phyloP scores from a whole-genome alignment of 2,113 vertebrate species.

The Enhydra lutris region DNA sequence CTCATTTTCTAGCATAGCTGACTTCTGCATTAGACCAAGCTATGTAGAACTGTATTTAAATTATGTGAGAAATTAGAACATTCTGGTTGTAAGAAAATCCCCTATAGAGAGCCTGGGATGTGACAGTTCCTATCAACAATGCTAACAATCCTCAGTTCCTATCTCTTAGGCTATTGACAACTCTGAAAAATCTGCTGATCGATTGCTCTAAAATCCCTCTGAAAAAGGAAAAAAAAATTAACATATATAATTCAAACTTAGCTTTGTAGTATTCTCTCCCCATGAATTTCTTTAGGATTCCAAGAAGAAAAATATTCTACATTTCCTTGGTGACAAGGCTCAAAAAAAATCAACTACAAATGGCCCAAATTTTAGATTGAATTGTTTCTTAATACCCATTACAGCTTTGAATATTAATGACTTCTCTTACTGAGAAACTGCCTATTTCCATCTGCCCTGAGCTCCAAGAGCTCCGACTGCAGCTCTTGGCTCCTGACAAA shows the following conservation, averaged over 20 bases:
- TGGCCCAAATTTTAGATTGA: neutral
- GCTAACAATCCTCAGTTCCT: neutral
- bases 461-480: neutral
- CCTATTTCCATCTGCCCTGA: neutral
- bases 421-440: neutral
- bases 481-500: constrained; percentile 35
- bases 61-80: neutral
- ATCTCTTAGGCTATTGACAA: neutral
- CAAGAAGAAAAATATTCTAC: neutral
- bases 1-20: neutral
- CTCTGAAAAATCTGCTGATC: neutral
- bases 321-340: neutral
- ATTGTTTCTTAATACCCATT: neutral
- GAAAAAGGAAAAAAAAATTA: neutral
- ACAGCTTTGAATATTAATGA: constrained; percentile 20
- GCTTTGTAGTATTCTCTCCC: neutral
- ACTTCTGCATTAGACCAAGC: neutral
- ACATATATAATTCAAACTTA: neutral
- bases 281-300: neutral
- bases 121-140: neutral
- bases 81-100: neutral
- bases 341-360: neutral
- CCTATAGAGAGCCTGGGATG: neutral
- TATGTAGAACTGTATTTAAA: neutral
- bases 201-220: neutral